Percentiles rank a stretch among this genome's conserved stretches.
Conservation (phyloP, 2,888 invertebrate species). For the Ommatoiulus sabulosus region DNA sequence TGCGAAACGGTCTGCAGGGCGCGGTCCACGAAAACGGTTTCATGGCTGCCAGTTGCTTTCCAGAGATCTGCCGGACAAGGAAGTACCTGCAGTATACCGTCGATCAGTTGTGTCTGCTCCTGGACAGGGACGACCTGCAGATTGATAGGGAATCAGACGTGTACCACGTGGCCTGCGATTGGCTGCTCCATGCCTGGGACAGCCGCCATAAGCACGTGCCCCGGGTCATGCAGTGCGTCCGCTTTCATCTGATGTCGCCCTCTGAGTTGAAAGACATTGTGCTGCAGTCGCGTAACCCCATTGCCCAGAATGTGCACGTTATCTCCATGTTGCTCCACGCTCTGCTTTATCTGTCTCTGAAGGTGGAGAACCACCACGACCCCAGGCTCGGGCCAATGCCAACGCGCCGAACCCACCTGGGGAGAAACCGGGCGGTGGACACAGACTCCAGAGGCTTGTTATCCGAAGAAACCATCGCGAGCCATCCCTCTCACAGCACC, state of each 20-base stretch:
- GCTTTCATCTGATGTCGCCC: conserved; percentile 9
- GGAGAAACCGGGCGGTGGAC: not conserved
- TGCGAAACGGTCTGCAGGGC: not conserved
- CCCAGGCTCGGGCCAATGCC: not conserved
- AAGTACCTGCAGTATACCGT: conserved; percentile 7
- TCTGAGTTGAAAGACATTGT: not conserved
- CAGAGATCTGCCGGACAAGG: not conserved
- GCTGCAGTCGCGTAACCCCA: not conserved
- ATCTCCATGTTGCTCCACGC: conserved; percentile 29
- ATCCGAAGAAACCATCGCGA: not conserved
- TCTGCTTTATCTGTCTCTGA: not conserved
- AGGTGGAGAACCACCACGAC: not conserved
- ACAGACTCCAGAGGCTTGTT: not conserved
- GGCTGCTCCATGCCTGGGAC: conserved; percentile 43
- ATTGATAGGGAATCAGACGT: not conserved
- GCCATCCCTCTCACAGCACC: not conserved
- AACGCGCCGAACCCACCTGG: not conserved
- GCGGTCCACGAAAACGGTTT: not conserved
- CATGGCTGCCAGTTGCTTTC: not conserved
- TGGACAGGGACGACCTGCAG: not conserved
- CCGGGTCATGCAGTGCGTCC: conserved; percentile 30
- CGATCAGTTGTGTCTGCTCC: not conserved
- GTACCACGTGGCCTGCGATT: not conserved
- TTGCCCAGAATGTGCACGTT: not conserved
- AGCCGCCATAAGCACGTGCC: conserved; percentile 12